phyloP scores from a whole-genome alignment of 2,888 invertebrate genomes.

The Lamproptera curius region DNA sequence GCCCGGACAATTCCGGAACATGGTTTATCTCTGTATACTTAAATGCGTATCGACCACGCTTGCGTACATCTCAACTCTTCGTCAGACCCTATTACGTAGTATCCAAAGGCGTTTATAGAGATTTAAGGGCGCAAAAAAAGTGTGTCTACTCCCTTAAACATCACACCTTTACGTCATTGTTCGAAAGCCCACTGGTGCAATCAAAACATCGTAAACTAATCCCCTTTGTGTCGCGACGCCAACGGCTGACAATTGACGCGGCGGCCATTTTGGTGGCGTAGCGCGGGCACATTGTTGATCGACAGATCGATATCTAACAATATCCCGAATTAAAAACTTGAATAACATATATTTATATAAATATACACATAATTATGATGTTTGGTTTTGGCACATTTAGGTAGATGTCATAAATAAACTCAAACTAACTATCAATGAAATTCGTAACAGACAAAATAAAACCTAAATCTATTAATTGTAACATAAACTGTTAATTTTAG shows the following conservation, averaged over 20 bases:
- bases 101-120: not conserved
- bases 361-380: no score
- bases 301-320: constrained; percentile 56
- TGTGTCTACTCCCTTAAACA: constrained; percentile 34
- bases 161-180: constrained; percentile 42
- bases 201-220: constrained; percentile 67
- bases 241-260: constrained; percentile 48
- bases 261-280: constrained; percentile 35
- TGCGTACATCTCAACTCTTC: not conserved
- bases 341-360: no score
- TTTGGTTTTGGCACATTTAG: no score
- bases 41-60: constrained; percentile 24
- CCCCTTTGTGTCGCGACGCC: constrained; percentile 44
- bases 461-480: no score
- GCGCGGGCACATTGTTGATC: constrained; percentile 36
- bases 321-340: no score
- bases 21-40: constrained; percentile 29
- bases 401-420: no score
- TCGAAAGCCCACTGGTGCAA: constrained; percentile 47
- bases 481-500: no score
- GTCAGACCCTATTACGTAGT: not conserved
- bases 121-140: not conserved
- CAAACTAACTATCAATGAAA: no score
- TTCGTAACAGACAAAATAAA: no score
- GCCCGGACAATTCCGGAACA: constrained; percentile 45